phyloP scores from a whole-genome alignment of 2,113 vertebrate genomes.

The Herpailurus yagouaroundi region DNA sequence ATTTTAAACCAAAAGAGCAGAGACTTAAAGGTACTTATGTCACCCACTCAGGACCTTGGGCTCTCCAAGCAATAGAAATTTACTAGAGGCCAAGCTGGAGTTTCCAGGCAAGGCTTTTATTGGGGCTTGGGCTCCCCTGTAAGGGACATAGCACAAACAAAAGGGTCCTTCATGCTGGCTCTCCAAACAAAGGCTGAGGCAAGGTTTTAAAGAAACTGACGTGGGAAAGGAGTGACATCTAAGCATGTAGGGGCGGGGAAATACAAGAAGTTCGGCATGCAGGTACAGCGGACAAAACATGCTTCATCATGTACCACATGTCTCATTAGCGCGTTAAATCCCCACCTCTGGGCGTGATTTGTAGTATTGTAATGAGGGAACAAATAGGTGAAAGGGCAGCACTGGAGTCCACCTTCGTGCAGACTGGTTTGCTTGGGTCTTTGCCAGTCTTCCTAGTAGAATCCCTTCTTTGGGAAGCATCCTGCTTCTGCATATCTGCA shows the following conservation, averaged over 20 bases:
- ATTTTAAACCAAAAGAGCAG: not conserved
- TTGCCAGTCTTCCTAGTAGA: not conserved
- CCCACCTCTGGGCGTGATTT: not conserved
- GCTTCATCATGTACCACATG: not conserved
- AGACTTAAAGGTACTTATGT: not conserved
- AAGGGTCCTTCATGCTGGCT: not conserved
- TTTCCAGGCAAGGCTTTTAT: not conserved
- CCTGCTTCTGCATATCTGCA: not conserved
- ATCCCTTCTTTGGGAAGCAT: not conserved
- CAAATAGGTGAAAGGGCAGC: not conserved
- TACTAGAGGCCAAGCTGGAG: not conserved
- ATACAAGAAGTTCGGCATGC: not conserved
- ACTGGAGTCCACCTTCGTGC: not conserved
- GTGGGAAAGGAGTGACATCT: not conserved
- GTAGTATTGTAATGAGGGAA: not conserved
- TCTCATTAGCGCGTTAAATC: not conserved
- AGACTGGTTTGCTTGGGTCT: not conserved
- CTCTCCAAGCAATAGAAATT: not conserved
- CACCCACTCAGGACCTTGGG: not conserved
- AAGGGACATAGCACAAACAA: not conserved
- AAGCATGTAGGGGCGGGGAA: not conserved
- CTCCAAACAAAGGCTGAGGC: not conserved
- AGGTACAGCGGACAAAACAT: not conserved
- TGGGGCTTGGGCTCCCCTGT: not conserved
- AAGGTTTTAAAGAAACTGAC: not conserved